Percentiles rank a stretch among this genome's conserved stretches.
Conservation (phyloP, 2,888 invertebrate genomes). For the Selenia dentaria region DNA sequence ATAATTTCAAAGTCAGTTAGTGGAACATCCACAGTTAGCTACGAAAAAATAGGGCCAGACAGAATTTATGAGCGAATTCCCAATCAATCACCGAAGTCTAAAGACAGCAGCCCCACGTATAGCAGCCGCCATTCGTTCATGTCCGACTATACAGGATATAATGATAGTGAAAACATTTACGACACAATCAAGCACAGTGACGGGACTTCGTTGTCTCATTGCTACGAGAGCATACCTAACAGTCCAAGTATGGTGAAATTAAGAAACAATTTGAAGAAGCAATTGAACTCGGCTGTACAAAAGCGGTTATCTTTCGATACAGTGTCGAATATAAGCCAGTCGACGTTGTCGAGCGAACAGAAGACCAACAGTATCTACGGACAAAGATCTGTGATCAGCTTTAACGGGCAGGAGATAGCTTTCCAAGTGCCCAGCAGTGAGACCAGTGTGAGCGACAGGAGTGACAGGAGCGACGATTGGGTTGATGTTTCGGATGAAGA, state of each 20-base stretch:
- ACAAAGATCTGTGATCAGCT: constrained; percentile 76
- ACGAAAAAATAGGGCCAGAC: constrained; percentile 78
- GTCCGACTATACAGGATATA: constrained; percentile 71
- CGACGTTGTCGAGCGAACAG: constrained; percentile 85
- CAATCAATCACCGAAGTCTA: constrained; percentile 57
- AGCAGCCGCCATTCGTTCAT: constrained; percentile 69
- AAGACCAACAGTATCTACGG: constrained; percentile 86
- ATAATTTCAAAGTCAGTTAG: constrained; percentile 74
- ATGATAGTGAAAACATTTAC: constrained; percentile 85
- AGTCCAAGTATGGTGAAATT: constrained; percentile 77
- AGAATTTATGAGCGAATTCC: constrained; percentile 79
- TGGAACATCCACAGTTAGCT: constrained; percentile 72
- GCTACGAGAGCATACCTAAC: constrained; percentile 85
- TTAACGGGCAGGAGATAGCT: constrained; percentile 77
- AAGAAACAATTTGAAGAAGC: constrained; percentile 66
- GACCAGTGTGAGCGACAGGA: constrained; percentile 84
- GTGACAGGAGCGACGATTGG: constrained; percentile 88
- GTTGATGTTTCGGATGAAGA: constrained; percentile 86
- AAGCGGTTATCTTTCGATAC: constrained; percentile 76
- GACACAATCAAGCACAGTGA: constrained; percentile 85
- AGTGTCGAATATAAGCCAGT: constrained; percentile 77
- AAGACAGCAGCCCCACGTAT: constrained; percentile 68
- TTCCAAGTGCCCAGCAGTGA: constrained; percentile 84
- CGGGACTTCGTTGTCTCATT: constrained; percentile 77
- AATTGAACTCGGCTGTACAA: constrained; percentile 61